phyloP scores from a whole-genome alignment of 2,888 invertebrate species.

The Drosophila mimetica region DNA sequence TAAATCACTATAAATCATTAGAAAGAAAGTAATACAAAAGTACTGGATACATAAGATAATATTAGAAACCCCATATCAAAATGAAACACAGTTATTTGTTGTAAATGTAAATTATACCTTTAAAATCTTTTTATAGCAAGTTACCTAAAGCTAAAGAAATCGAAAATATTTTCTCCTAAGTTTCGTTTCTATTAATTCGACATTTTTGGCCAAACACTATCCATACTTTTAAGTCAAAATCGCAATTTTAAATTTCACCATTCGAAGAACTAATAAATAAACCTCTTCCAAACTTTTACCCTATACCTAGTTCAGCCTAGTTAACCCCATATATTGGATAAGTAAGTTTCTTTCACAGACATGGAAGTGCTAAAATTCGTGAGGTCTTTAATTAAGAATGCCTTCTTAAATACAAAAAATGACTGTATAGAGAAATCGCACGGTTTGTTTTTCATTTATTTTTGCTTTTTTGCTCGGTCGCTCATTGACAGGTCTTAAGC shows the following conservation, averaged over 20 bases:
- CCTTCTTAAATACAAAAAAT: slow-evolving; percentile 2
- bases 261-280: slow-evolving; percentile 16
- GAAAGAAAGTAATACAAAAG: no score
- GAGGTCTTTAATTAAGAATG: slow-evolving; percentile 3
- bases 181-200: slow-evolving; percentile 19
- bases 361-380: slow-evolving; percentile 5
- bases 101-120: no score
- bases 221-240: slow-evolving; percentile 5
- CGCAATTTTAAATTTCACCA: slow-evolving; percentile 12
- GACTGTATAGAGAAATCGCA: slow-evolving; percentile 11
- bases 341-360: neutral
- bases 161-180: slow-evolving; percentile 6
- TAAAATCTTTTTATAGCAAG: neutral
- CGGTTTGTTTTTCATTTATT: neutral
- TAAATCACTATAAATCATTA: no score
- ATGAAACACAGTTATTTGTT: no score
- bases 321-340: slow-evolving; percentile 1
- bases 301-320: neutral
- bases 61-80: no score
- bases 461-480: neutral
- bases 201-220: slow-evolving; percentile 15
- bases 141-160: neutral
- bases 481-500: slow-evolving; percentile 8
- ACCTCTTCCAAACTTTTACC: neutral
- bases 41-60: no score